Evolutionary conservation across 2,113 vertebrate species (phyloP), one percentile per base, ranked within the genome.

Genomic region (Rhabdornis inornatus): DNA sequence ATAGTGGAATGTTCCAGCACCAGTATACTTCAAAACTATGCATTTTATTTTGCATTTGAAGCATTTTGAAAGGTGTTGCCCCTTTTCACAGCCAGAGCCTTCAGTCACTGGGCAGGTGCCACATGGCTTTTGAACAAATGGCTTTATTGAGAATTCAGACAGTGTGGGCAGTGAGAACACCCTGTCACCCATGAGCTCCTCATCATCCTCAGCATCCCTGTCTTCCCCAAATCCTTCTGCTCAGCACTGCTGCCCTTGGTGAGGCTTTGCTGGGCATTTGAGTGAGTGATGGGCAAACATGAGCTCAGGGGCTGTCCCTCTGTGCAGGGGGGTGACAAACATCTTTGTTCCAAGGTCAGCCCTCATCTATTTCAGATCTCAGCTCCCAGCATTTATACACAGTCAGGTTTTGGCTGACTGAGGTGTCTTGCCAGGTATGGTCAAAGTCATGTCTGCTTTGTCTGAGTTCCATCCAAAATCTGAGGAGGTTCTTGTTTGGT

Each of bases 241-340:
- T 94, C 63, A 80, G 24, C 12, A 5, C 28, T 44, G 35, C 37
- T 88, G 44, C 30, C 27, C 3, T 3, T 8, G 20, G 16, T 39
- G 72, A n/a, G 45, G 47, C 13, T 86, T 93, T 81, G 37, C 25
- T 86, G 63, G 45, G 42, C 9, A 8, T 74, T 55, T 42, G 7
- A 6, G 1, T 35, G n/a, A 61, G 23, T 21, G 65, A 8, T 1
- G 3, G 53, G 18, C 44, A 76, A 3, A 9, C 52, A 68, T 44
- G 53, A 49, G 30, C 50, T 92, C 18, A 4, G 27, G 14, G 33
- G 19, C 50, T 18, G 16, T 3, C 17, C 39, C n/a, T 47, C 13
- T 55, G 31, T 4, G 1, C 11, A n/a, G 22, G 3, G 24, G 17
- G 6, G 10, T 60, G 27, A 35, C 1, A 7, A 55, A 37, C 18